A percentile compares a stretch with the other conserved stretches of the same genome.
Conservation (phyloP, 2,888 invertebrate genomes). For the Drosophila pseudotakahashii region DNA sequence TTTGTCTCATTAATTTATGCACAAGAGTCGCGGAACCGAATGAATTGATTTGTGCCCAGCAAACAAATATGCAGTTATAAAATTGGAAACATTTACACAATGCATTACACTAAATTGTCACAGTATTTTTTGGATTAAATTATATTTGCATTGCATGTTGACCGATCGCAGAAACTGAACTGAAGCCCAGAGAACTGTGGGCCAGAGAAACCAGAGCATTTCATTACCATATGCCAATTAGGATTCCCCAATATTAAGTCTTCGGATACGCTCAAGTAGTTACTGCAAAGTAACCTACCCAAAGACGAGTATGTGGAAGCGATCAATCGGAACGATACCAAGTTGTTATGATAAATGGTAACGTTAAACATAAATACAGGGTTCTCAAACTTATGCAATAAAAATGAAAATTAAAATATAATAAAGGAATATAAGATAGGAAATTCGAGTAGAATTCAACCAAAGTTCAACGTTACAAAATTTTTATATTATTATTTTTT, state of each 20-base stretch:
- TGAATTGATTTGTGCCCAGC: constrained; percentile 22
- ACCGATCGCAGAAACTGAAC: constrained; percentile 24
- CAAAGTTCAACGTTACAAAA: no score
- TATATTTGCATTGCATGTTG: not conserved
- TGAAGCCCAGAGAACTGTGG: not conserved
- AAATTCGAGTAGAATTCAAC: no score
- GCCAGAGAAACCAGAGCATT: not conserved
- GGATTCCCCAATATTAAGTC: constrained; percentile 52
- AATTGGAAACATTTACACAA: constrained; percentile 19
- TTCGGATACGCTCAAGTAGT: constrained; percentile 59
- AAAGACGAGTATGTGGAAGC: constrained; percentile 1
- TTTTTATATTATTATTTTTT: no score
- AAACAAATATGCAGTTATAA: constrained; percentile 18
- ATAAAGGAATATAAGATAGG: no score
- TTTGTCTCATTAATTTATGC: constrained; percentile 50
- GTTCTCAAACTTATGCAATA: not conserved
- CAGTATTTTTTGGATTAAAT: not conserved
- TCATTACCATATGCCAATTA: constrained; percentile 51
- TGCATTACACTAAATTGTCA: constrained; percentile 7
- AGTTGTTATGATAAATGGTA: constrained; percentile 24
- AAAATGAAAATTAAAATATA: no score
- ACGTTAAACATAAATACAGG: not conserved
- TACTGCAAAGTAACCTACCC: constrained; percentile 23
- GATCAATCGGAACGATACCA: constrained; percentile 25
- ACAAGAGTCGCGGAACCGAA: constrained; percentile 18